These are phyloP conservation scores for Therioaphis trifolii DNA, from an alignment of 2,888 invertebrate species.

Conservation along the genomic window DNA sequence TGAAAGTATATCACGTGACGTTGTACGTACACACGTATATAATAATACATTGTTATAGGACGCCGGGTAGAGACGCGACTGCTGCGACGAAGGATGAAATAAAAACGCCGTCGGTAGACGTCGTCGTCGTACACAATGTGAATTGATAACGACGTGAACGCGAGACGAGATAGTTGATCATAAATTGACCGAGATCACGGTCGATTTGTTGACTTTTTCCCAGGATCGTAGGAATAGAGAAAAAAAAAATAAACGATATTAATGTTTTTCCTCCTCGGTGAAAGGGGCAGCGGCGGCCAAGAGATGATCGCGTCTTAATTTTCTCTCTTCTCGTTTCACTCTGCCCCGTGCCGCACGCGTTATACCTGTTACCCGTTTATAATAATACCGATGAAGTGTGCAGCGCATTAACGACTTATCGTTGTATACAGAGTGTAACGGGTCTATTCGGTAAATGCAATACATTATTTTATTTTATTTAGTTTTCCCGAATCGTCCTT, in stretches of 20 bases:
- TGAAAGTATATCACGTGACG: too few species aligned
- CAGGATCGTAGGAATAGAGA: neutral
- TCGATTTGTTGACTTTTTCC: slow-evolving; percentile 14
- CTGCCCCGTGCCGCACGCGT: too few species aligned
- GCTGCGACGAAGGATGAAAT: too few species aligned
- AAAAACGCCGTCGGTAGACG: neutral
- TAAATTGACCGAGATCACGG: slow-evolving; percentile 28
- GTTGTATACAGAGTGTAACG: too few species aligned
- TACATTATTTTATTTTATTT: neutral
- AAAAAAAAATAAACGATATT: too few species aligned
- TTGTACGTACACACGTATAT: neutral
- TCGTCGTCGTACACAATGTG: neutral
- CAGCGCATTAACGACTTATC: neutral
- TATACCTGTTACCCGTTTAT: too few species aligned
- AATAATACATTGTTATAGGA: too few species aligned
- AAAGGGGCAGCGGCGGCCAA: slow-evolving; percentile 12
- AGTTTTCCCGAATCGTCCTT: too few species aligned
- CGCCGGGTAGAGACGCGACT: too few species aligned
- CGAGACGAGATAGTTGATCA: slow-evolving; percentile 14
- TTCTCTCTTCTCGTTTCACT: neutral
- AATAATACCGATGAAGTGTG: too few species aligned
- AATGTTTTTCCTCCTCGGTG: too few species aligned
- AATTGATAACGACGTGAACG: neutral
- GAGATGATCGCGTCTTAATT: slow-evolving; percentile 13
- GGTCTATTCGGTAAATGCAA: neutral